Percentiles rank a stretch among this genome's conserved stretches.
Evolutionary conservation across 2,797 vertebrate species (phyloP).

Genomic region (Eulemur rubriventer): DNA sequence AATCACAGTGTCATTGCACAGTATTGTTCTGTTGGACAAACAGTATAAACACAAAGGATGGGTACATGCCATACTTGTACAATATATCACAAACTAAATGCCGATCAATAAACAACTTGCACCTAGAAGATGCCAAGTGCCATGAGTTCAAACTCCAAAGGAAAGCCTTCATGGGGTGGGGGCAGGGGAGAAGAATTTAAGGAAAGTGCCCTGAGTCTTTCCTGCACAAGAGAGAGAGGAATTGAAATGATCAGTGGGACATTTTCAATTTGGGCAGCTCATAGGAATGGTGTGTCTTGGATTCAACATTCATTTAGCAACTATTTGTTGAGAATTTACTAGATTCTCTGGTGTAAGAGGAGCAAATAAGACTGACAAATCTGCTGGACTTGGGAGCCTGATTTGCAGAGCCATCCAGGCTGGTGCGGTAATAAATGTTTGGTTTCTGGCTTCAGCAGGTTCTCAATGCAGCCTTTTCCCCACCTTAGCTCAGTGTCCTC

Average conservation of each 20-base stretch:
- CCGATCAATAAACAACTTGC: not conserved
- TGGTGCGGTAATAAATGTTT: not conserved
- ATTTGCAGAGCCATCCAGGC: not conserved
- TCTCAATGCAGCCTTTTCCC: not conserved
- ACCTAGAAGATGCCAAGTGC: not conserved
- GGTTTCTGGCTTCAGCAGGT: not conserved
- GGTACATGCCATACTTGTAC: not conserved
- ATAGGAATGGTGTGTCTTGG: not conserved
- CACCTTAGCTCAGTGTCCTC: no score
- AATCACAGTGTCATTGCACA: not conserved
- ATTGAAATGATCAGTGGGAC: not conserved
- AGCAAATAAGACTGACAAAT: not conserved
- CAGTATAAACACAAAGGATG: not conserved
- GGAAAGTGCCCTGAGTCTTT: not conserved
- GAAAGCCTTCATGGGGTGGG: not conserved
- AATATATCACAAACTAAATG: not conserved
- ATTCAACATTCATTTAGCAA: not conserved
- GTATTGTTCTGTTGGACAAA: slow-evolving; percentile 38
- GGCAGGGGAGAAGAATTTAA: not conserved
- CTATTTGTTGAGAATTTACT: not conserved
- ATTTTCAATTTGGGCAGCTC: not conserved
- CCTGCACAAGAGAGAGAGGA: not conserved
- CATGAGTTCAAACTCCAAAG: not conserved
- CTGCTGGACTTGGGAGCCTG: not conserved
- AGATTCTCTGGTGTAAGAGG: not conserved